phyloP scores from a whole-genome alignment of 2,888 invertebrate species.

The Alloscopus bannaensis region DNA sequence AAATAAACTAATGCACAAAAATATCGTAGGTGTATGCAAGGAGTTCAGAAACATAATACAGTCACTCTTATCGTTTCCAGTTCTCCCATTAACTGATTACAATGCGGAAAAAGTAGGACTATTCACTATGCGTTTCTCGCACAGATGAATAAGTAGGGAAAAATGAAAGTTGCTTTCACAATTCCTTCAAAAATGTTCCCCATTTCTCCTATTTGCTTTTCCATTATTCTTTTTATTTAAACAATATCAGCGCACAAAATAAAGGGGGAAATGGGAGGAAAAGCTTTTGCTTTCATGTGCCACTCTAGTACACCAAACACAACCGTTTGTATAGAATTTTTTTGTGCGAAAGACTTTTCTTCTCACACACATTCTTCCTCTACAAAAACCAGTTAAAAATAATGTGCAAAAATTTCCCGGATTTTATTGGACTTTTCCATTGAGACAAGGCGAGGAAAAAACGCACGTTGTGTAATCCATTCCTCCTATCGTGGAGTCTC shows the following conservation, averaged over 20 bases:
- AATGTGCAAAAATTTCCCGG: constrained; percentile 63
- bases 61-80: constrained; percentile 48
- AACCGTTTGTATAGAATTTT: too few species aligned
- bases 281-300: constrained; percentile 20
- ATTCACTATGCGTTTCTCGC: too few species aligned
- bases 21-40: neutral
- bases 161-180: neutral
- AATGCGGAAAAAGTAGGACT: constrained; percentile 43
- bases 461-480: too few species aligned
- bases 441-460: constrained; percentile 22
- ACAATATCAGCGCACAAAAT: neutral
- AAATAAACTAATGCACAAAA: constrained; percentile 4
- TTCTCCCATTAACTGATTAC: constrained; percentile 62
- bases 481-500: too few species aligned
- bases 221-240: neutral
- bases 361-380: neutral
- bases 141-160: too few species aligned
- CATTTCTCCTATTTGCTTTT: too few species aligned
- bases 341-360: too few species aligned
- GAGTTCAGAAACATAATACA: constrained; percentile 6
- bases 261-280: constrained; percentile 4
- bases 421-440: constrained; percentile 58
- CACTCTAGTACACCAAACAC: too few species aligned
- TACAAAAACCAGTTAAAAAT: constrained; percentile 50
- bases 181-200: neutral